Evolutionary conservation across 1,140 invertebrate species (phyloP).

Genomic region (Zaprionus ornatus): DNA sequence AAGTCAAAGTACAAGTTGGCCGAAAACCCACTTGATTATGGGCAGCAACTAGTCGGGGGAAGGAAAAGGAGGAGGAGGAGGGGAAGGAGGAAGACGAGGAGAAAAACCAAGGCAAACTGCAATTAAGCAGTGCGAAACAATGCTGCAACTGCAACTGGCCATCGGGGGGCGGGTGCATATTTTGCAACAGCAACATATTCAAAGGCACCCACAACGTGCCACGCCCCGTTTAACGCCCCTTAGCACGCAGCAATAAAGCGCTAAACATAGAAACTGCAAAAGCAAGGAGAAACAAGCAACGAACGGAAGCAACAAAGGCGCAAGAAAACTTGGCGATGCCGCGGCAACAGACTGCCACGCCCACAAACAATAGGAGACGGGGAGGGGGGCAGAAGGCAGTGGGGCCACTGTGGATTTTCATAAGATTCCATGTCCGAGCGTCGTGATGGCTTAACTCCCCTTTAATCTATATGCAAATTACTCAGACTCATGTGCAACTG

Average conservation of each 20-base stretch:
- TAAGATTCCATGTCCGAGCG: conserved; percentile 29
- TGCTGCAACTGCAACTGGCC: conserved; percentile 22
- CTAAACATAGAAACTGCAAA: conserved; percentile 16
- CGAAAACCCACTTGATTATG: not conserved
- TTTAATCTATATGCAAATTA: conserved; percentile 66
- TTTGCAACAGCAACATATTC: conserved; percentile 52
- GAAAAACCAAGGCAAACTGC: conserved; percentile 17
- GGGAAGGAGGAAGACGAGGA: not conserved
- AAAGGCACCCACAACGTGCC: conserved; percentile 28
- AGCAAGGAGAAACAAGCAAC: not conserved
- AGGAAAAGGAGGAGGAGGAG: not conserved
- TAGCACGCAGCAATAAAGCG: conserved; percentile 8
- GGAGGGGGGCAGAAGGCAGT: not conserved
- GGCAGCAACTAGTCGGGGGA: not conserved
- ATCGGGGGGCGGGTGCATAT: conserved; percentile 19
- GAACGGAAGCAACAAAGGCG: conserved; percentile 23
- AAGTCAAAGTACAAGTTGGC: not conserved
- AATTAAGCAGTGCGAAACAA: conserved; percentile 41
- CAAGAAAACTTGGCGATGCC: conserved; percentile 9
- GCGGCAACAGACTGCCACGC: not conserved
- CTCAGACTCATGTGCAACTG: conserved; percentile 6
- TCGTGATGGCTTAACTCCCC: conserved; percentile 40
- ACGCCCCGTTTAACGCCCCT: conserved; percentile 8
- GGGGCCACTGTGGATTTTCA: not conserved
- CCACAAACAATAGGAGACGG: conserved; percentile 26